Evolutionary conservation across 1,140 invertebrate genomes (phyloP), one percentile per base, ranked within the genome.

Genomic region (Drosophila neocordata): DNA sequence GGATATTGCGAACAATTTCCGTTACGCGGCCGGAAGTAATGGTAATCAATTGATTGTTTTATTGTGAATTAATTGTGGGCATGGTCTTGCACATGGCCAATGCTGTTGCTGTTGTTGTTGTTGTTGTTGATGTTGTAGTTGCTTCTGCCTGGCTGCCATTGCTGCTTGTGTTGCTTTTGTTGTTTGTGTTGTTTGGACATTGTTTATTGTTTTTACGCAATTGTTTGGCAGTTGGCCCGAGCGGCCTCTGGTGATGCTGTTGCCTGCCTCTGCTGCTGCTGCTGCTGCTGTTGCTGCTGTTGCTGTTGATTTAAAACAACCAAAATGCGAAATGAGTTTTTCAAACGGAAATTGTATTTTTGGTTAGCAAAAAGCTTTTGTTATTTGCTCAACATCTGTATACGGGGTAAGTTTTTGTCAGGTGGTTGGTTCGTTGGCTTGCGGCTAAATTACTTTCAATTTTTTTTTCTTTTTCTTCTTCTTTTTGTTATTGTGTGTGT

Each of bases 11-110:
- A 66, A 70, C 83, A 87, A 87, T 87, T 88, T 87, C 83, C 83
- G 84, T 64, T 74, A 63, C 79, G 79, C 79, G 79, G 63, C 73
- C 83, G 83, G 83, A 88, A 79, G 69, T 73, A 89, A 79, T 83
- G 76, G 79, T 89, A 88, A 88, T 88, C 83, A 88, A 89, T 89
- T 88, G 83, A 88, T 88, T 88, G 83, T 88, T 83, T 88, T 88
- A 88, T 88, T 88, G 83, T 88, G 63, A 88, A 83, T 87, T 87
- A 88, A 88, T 89, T 89, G 83, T 79, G 79, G 84, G 69, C 76
- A 88, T 83, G 41, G 41, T 15, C 13, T 11, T 48, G 79, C 77
- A 89, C 84, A 88, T 89, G 84, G 73, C 72, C 66, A 68, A 66
- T 64, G 60, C 56, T 55, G 55, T 57, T 38, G 56, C 52, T 59